These are phyloP conservation scores for Cybosia mesomella DNA, from an alignment of 2,888 invertebrate species.

Conservation along the genomic window DNA sequence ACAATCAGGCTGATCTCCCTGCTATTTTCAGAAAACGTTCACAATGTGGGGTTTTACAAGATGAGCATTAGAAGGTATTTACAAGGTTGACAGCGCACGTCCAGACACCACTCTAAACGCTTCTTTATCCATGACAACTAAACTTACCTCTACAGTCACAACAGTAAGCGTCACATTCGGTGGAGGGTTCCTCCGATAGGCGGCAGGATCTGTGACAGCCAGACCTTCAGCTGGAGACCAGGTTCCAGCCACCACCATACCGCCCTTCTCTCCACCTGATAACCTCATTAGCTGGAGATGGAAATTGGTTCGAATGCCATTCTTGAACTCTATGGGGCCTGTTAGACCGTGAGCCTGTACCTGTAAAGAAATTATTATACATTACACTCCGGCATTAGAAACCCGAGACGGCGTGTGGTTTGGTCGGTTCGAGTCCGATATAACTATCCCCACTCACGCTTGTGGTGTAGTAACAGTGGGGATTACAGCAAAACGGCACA, in stretches of 20 bases:
- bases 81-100: no score
- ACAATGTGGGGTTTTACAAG: no score
- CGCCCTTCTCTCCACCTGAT: constrained; percentile 89
- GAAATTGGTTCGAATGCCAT: constrained; percentile 94
- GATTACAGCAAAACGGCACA: no score
- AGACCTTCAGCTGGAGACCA: constrained; percentile 93
- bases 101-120: no score
- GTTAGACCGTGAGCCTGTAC: constrained; percentile 94
- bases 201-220: constrained; percentile 93
- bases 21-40: no score
- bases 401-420: no score
- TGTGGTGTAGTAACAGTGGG: no score
- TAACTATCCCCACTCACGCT: no score
- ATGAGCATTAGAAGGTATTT: no score
- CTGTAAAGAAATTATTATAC: constrained; percentile 73
- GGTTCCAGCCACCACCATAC: constrained; percentile 92
- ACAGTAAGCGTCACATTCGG: constrained; percentile 96
- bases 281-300: constrained; percentile 94
- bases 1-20: no score
- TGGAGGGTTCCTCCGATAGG: constrained; percentile 93
- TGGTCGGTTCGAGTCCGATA: no score
- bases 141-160: constrained; percentile 94
- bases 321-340: constrained; percentile 94
- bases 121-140: neutral
- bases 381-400: no score